Conservation (phyloP, 2,888 invertebrate species). For the Oeneis ivallda region DNA sequence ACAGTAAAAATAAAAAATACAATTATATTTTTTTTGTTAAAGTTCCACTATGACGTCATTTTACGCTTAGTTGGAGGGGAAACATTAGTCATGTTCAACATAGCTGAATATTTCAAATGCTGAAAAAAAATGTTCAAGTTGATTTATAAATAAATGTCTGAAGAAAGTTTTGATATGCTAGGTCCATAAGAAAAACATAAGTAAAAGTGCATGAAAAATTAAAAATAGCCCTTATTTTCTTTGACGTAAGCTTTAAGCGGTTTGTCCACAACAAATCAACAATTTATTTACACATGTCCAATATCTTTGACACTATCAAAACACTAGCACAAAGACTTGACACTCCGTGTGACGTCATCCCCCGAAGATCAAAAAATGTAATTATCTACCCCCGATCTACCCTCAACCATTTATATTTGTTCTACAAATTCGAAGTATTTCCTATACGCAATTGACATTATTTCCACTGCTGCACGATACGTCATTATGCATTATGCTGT, state of each 20-base stretch:
- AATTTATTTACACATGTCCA: slow-evolving; percentile 53
- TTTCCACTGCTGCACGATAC: slow-evolving; percentile 50
- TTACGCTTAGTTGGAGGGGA: no score
- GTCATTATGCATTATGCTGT: background rate
- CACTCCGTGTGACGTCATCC: slow-evolving; percentile 59
- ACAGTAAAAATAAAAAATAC: no score
- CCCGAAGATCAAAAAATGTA: slow-evolving; percentile 80
- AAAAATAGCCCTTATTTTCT: background rate
- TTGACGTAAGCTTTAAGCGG: background rate
- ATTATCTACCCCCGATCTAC: slow-evolving; percentile 81
- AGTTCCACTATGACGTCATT: no score
- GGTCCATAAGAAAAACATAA: no score
- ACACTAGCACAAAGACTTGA: slow-evolving; percentile 59
- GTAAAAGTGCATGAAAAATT: background rate
- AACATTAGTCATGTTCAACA: no score
- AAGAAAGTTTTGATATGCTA: no score
- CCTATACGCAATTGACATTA: slow-evolving; percentile 66
- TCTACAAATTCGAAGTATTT: slow-evolving; percentile 80
- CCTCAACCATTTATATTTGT: slow-evolving; percentile 81
- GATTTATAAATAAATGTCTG: no score
- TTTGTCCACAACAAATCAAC: slow-evolving; percentile 4
- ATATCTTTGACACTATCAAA: slow-evolving; percentile 75
- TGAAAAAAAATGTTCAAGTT: no score
- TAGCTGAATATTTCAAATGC: no score
- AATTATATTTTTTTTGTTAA: no score